These are phyloP conservation scores for Echeneis naucrates DNA, from an alignment of 2,797 vertebrate genomes.

Conservation along the genomic window DNA sequence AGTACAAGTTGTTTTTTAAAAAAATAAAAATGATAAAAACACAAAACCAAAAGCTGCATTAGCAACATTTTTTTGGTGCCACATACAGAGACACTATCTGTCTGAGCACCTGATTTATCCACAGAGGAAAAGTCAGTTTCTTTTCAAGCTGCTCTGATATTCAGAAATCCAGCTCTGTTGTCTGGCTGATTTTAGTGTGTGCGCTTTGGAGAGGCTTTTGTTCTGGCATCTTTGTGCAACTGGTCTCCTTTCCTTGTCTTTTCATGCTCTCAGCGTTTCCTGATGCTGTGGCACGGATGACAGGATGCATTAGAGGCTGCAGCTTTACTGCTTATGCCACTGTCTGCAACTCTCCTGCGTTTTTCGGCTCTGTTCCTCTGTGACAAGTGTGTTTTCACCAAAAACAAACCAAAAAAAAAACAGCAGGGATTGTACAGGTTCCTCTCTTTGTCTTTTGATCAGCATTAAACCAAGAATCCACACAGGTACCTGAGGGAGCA, in stretches of 20 bases:
- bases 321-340: slow-evolving; percentile 18
- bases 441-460: slow-evolving; percentile 10
- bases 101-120: slow-evolving; percentile 10
- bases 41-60: neutral
- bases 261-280: slow-evolving; percentile 8
- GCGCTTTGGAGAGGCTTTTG: slow-evolving; percentile 15
- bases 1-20: neutral
- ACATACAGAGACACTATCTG: neutral
- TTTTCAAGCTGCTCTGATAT: neutral
- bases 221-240: slow-evolving; percentile 65
- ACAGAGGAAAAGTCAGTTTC: slow-evolving; percentile 28
- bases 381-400: neutral
- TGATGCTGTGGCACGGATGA: slow-evolving; percentile 26
- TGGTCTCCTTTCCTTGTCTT: slow-evolving; percentile 76
- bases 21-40: neutral
- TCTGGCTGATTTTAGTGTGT: slow-evolving; percentile 21
- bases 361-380: slow-evolving; percentile 7
- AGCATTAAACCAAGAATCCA: neutral
- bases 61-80: neutral
- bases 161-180: neutral
- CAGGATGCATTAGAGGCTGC: slow-evolving; percentile 31
- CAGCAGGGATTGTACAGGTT: neutral
- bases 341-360: slow-evolving; percentile 16
- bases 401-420: no score
- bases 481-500: neutral